A percentile compares a stretch with the other conserved stretches of the same genome.
Conservation (phyloP, 2,888 invertebrate species). For the Agriopis leucophaearia region DNA sequence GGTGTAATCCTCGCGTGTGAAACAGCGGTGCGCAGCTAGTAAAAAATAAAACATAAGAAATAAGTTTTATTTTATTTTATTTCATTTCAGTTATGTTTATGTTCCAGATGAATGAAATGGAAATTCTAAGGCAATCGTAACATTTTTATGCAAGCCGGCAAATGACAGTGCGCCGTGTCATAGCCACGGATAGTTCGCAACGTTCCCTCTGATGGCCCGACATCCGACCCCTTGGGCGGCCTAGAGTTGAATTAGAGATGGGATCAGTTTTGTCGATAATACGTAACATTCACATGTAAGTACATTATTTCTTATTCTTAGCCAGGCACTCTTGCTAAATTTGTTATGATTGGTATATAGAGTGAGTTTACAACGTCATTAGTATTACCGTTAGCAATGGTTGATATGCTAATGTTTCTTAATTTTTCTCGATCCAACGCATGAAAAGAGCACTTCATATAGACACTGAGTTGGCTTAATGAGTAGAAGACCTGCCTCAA, state of each 20-base stretch:
- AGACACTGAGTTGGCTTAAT: too few relatives aligned
- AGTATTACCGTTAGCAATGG: background rate
- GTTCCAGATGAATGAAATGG: constrained; percentile 20
- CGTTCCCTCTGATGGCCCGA: constrained; percentile 73
- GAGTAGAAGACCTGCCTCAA: background rate
- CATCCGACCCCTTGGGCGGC: constrained; percentile 67
- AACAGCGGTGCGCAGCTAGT: too few relatives aligned
- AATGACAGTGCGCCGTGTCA: constrained; percentile 68
- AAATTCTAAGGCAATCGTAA: constrained; percentile 43
- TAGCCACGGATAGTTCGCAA: constrained; percentile 67
- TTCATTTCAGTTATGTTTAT: too few relatives aligned
- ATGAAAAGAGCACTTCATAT: too few relatives aligned
- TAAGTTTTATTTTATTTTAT: too few relatives aligned
- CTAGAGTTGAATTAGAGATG: constrained; percentile 50
- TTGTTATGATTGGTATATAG: background rate
- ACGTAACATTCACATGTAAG: background rate
- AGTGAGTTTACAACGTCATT: background rate
- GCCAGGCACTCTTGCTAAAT: background rate
- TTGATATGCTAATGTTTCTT: background rate
- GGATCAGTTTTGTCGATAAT: constrained; percentile 14
- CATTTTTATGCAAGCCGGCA: constrained; percentile 62
- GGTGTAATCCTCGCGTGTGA: too few relatives aligned
- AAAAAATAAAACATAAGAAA: too few relatives aligned
- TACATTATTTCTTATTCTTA: background rate
- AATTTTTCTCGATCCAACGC: background rate